phyloP scores from a whole-genome alignment of 2,888 invertebrate genomes.

The Hemicrepidius hirtus region DNA sequence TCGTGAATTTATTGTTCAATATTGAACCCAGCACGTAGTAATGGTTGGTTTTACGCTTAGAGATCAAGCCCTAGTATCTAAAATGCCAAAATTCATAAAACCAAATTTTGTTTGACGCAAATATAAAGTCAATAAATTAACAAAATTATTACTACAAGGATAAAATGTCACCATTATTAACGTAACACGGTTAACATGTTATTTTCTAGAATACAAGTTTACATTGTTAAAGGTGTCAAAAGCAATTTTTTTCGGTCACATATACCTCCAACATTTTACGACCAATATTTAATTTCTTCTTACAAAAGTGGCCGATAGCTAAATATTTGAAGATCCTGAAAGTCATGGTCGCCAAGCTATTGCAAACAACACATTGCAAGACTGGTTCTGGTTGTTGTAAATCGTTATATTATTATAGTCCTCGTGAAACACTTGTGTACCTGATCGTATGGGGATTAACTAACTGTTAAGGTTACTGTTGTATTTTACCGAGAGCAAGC shows the following conservation, averaged over 20 bases:
- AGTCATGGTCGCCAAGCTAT: slow-evolving; percentile 66
- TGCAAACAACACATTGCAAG: slow-evolving; percentile 62
- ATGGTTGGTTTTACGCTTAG: no score
- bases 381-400: slow-evolving; percentile 58
- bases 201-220: background rate
- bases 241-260: background rate
- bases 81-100: no score
- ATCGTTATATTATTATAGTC: slow-evolving; percentile 25
- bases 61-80: no score
- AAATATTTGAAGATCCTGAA: slow-evolving; percentile 66
- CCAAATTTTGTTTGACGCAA: no score
- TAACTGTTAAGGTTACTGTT: slow-evolving; percentile 14
- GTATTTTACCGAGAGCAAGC: slow-evolving; percentile 17
- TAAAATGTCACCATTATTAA: no score
- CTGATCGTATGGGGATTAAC: background rate
- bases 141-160: no score
- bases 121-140: no score
- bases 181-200: no score
- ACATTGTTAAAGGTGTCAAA: slow-evolving; percentile 12
- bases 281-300: slow-evolving; percentile 14
- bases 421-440: slow-evolving; percentile 39
- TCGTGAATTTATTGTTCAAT: no score
- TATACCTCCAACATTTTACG: slow-evolving; percentile 1
- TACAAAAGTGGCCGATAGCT: slow-evolving; percentile 60
- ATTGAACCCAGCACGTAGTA: no score